A percentile compares a stretch with the other conserved stretches of the same genome.
These are phyloP conservation scores for Venustaconcha ellipsiformis DNA, from an alignment of 1,140 invertebrate species.

Conservation along the genomic window DNA sequence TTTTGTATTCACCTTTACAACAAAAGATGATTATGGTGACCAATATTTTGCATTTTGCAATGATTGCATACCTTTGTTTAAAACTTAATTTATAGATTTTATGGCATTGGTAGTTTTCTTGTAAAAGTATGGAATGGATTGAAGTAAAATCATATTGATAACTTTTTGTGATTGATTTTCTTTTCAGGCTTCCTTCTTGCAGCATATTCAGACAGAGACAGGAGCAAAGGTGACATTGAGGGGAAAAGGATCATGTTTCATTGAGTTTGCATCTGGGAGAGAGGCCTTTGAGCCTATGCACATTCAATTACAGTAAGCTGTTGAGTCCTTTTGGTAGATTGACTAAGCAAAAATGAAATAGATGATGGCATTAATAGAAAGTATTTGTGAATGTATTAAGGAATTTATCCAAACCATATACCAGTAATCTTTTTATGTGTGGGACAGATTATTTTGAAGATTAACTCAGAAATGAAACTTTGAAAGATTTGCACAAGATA, in stretches of 20 bases:
- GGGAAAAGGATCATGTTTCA: slow-evolving; percentile 77
- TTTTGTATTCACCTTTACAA: too few species aligned
- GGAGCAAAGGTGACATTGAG: slow-evolving; percentile 81
- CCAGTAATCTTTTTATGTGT: too few species aligned
- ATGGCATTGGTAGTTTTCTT: not conserved
- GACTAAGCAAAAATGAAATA: too few species aligned
- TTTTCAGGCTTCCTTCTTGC: slow-evolving; percentile 78
- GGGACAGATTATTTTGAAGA: too few species aligned
- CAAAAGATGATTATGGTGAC: not conserved
- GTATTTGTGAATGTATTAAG: too few species aligned
- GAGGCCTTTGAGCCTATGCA: slow-evolving; percentile 86
- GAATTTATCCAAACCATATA: too few species aligned
- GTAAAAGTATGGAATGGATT: not conserved
- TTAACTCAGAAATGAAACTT: too few species aligned
- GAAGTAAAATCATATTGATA: not conserved
- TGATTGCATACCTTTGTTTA: not conserved
- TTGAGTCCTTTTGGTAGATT: not conserved
- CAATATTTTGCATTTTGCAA: not conserved
- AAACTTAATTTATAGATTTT: not conserved
- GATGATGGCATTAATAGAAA: too few species aligned
- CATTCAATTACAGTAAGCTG: slow-evolving; percentile 79
- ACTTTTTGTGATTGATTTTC: not conserved
- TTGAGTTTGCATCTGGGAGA: slow-evolving; percentile 74
- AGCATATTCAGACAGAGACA: slow-evolving; percentile 83
- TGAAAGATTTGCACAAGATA: too few species aligned